A percentile compares a stretch with the other conserved stretches of the same genome.
Evolutionary conservation across 2,797 vertebrate species (phyloP).

Genomic region (Adelosebastes latens): DNA sequence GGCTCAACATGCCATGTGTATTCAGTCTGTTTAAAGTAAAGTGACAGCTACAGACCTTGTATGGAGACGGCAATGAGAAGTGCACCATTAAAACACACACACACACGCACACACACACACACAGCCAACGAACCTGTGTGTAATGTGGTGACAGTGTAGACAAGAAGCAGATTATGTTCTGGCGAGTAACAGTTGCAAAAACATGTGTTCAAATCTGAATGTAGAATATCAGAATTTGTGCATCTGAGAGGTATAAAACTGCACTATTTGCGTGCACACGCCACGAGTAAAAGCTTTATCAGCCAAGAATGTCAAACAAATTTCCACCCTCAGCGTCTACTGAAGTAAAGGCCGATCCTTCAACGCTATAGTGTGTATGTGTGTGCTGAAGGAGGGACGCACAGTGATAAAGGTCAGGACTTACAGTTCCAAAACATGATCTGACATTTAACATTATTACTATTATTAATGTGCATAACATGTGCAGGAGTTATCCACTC

Average conservation of each 20-base stretch:
- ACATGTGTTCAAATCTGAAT: neutral
- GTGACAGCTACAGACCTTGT: conserved; percentile 71
- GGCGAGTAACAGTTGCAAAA: conserved; percentile 9
- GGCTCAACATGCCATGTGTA: conserved; percentile 32
- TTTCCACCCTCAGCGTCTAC: conserved; percentile 37
- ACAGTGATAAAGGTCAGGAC: conserved; percentile 12
- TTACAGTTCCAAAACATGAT: neutral
- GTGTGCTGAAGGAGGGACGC: conserved; percentile 52
- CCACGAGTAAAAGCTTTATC: conserved; percentile 14
- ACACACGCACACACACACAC: neutral
- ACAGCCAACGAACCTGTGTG: conserved; percentile 4
- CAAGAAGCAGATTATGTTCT: conserved; percentile 58
- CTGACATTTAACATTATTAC: neutral
- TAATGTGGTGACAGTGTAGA: conserved; percentile 31
- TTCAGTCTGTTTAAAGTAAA: conserved; percentile 72
- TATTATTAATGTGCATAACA: neutral
- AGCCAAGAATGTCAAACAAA: conserved; percentile 44
- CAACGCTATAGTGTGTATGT: neutral
- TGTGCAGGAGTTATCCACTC: neutral
- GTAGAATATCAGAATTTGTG: neutral
- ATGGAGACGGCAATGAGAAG: conserved; percentile 57
- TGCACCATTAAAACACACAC: conserved; percentile 1
- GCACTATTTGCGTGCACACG: neutral
- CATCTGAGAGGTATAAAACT: neutral
- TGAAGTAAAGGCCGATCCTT: conserved; percentile 33